These are phyloP conservation scores for Apodemia hepburni DNA, from an alignment of 2,888 invertebrate species.

Conservation along the genomic window DNA sequence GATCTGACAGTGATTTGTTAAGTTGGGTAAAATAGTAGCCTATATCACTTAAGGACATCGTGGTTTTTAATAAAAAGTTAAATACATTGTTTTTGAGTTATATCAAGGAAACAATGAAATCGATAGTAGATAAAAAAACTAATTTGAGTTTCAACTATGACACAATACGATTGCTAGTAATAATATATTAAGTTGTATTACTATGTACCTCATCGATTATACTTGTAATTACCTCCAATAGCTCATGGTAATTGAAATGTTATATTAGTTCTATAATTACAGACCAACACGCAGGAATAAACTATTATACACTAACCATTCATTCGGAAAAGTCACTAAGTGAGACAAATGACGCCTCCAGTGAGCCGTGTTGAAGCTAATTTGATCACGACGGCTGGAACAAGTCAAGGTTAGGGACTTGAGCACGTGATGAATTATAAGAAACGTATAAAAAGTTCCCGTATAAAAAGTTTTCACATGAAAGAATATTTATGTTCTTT, in stretches of 20 bases:
- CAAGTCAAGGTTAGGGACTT: background rate
- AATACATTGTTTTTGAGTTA: no score
- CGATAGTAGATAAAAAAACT: no score
- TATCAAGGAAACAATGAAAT: no score
- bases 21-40: no score
- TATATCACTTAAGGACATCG: no score
- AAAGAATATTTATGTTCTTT: conserved; percentile 2
- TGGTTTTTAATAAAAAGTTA: no score
- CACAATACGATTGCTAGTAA: no score
- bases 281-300: background rate
- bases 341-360: conserved; percentile 34
- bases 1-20: no score
- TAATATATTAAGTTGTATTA: no score
- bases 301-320: conserved; percentile 1
- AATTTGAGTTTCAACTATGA: no score
- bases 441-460: background rate
- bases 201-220: no score
- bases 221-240: no score
- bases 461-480: conserved; percentile 1
- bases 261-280: background rate
- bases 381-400: conserved; percentile 34
- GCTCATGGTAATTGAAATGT: background rate
- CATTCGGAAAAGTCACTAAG: conserved; percentile 23
- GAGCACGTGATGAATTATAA: conserved; percentile 4
- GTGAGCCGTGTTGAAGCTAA: conserved; percentile 38